phyloP scores from a whole-genome alignment of 1,140 invertebrate genomes.

The Microplitis mediator region DNA sequence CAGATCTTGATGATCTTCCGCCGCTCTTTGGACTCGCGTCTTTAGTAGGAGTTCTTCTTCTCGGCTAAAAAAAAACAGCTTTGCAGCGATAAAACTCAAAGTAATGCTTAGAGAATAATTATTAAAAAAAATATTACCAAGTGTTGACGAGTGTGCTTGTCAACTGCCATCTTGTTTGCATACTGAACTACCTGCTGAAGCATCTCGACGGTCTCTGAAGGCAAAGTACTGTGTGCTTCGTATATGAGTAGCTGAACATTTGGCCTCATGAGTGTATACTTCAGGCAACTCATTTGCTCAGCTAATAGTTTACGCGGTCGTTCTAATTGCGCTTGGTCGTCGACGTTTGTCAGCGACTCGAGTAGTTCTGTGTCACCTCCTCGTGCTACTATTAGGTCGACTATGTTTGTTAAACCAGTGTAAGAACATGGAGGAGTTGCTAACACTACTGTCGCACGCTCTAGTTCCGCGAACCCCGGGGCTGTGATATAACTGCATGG shows the following conservation, averaged over 20 bases:
- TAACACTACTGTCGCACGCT: conserved; percentile 73
- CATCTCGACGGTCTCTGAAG: conserved; percentile 57
- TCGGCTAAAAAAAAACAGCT: conserved; percentile 22
- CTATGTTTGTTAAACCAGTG: conserved; percentile 74
- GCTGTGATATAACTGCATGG: conserved; percentile 40
- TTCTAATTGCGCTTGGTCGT: conserved; percentile 28
- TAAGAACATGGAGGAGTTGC: conserved; percentile 79
- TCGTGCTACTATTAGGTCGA: conserved; percentile 67
- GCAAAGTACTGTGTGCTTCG: conserved; percentile 58
- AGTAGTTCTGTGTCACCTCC: conserved; percentile 47
- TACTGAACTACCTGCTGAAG: conserved; percentile 52
- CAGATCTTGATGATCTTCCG: conserved; percentile 20
- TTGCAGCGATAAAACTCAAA: neutral
- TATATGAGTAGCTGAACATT: conserved; percentile 61
- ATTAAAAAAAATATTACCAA: conserved; percentile 11
- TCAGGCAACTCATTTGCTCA: conserved; percentile 51
- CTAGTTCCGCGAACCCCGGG: conserved; percentile 56
- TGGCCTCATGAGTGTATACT: conserved; percentile 49
- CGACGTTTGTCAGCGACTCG: conserved; percentile 44
- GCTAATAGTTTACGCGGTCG: conserved; percentile 38
- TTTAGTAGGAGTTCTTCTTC: conserved; percentile 25
- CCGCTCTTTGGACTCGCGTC: conserved; percentile 17
- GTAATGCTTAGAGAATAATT: too few relatives aligned
- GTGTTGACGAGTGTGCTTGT: conserved; percentile 46
- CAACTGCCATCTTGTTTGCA: conserved; percentile 54